These are phyloP conservation scores for Bradypodion pumilum DNA, from an alignment of 2,797 vertebrate genomes.

Conservation along the genomic window DNA sequence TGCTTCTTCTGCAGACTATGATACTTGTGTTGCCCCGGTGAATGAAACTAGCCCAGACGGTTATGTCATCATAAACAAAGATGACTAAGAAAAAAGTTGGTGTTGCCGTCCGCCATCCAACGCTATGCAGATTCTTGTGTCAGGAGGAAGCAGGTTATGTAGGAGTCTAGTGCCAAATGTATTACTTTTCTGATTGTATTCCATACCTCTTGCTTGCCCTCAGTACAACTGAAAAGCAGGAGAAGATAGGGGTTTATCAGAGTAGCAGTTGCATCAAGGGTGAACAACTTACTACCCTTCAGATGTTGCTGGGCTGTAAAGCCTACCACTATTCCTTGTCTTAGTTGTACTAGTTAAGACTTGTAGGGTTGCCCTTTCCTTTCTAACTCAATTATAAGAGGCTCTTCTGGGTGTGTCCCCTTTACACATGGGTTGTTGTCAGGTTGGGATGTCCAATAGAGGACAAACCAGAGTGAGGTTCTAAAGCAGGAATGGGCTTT, in stretches of 20 bases:
- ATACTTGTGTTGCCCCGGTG: not conserved
- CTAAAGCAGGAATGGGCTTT: not conserved
- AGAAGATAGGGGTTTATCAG: not conserved
- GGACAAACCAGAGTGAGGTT: not conserved
- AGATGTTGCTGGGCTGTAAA: too few relatives aligned
- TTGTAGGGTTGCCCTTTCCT: too few relatives aligned
- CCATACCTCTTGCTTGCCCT: not conserved
- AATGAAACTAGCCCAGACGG: conserved; percentile 56
- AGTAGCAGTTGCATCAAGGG: not conserved
- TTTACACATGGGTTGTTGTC: too few relatives aligned
- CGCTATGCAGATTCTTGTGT: not conserved
- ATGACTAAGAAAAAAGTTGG: not conserved
- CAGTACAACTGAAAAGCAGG: not conserved
- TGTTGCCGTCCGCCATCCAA: not conserved
- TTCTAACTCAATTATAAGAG: not conserved
- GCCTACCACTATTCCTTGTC: too few relatives aligned
- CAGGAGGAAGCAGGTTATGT: not conserved
- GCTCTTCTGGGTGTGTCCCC: not conserved
- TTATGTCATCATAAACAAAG: conserved; percentile 66
- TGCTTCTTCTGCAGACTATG: conserved; percentile 17
- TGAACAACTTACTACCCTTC: too few relatives aligned
- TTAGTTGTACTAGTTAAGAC: too few relatives aligned
- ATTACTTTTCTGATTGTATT: not conserved
- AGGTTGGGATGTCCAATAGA: not conserved
- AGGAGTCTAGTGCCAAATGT: not conserved